phyloP scores from a whole-genome alignment of 2,888 invertebrate genomes.

The Shargacucullia verbasci region DNA sequence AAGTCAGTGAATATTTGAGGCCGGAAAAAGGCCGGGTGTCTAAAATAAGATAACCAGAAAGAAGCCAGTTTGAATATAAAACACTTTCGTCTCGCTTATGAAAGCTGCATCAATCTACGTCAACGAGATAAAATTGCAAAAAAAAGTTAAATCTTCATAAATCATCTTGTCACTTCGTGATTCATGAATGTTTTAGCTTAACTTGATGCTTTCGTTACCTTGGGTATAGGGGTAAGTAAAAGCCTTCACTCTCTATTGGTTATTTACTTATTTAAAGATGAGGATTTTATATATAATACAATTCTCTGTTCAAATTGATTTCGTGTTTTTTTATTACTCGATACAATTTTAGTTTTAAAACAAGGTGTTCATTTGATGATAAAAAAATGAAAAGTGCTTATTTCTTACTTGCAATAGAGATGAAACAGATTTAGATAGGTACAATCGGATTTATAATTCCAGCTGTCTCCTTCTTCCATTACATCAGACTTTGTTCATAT shows the following conservation, averaged over 20 bases:
- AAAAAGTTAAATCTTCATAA: conserved; percentile 39
- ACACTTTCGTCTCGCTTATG: conserved; percentile 37
- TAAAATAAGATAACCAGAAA: conserved; percentile 27
- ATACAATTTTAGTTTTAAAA: too few relatives aligned
- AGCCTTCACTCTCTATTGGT: too few relatives aligned
- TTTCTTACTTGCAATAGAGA: too few relatives aligned
- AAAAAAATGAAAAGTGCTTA: too few relatives aligned
- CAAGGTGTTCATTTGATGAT: too few relatives aligned
- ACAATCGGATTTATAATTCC: too few relatives aligned
- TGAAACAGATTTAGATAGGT: too few relatives aligned
- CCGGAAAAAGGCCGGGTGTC: conserved; percentile 10
- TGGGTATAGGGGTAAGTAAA: neutral
- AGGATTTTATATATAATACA: too few relatives aligned
- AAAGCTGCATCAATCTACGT: conserved; percentile 55
- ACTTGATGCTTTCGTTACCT: conserved; percentile 6
- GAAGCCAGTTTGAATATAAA: conserved; percentile 35
- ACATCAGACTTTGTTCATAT: conserved; percentile 4
- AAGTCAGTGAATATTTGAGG: conserved; percentile 33
- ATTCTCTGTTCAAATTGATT: too few relatives aligned
- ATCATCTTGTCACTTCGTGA: conserved; percentile 48
- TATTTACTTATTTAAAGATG: too few relatives aligned
- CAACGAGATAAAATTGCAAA: conserved; percentile 50
- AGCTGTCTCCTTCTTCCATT: neutral
- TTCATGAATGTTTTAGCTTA: conserved; percentile 21
- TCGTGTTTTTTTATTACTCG: too few relatives aligned